These are phyloP conservation scores for Myotis davidii DNA, from an alignment of 2,113 vertebrate genomes.

Conservation along the genomic window DNA sequence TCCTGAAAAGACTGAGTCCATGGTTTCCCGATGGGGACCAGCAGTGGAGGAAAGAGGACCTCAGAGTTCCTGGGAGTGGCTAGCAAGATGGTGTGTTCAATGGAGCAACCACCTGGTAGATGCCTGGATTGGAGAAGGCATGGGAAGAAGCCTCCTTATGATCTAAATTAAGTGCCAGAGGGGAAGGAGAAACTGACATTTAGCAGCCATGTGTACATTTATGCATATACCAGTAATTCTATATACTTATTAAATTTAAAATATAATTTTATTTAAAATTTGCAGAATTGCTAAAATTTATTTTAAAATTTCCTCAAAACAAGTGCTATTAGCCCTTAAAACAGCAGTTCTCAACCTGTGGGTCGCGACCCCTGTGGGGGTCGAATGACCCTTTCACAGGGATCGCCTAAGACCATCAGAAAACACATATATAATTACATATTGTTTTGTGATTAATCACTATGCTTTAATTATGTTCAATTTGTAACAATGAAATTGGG, in stretches of 20 bases:
- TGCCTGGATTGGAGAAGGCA: background rate
- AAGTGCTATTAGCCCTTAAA: background rate
- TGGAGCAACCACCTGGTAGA: background rate
- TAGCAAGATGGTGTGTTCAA: background rate
- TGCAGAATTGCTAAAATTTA: background rate
- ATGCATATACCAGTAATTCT: background rate
- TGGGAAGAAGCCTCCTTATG: background rate
- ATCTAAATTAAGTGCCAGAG: background rate
- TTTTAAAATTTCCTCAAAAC: background rate
- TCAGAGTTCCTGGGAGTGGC: background rate
- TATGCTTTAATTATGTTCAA: too few species aligned
- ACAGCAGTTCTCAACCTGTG: too few species aligned
- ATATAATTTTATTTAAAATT: background rate
- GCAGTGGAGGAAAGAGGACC: background rate
- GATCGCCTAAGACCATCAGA: too few species aligned
- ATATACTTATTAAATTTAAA: background rate
- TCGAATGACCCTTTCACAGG: too few species aligned
- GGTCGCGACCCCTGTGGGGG: too few species aligned
- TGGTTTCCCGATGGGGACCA: background rate
- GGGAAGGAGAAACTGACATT: background rate
- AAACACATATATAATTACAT: too few species aligned
- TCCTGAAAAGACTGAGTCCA: background rate
- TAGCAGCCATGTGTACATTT: background rate
- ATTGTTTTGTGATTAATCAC: too few species aligned
- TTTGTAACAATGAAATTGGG: too few species aligned